Conservation (phyloP, 2,797 vertebrate species). For the Etheostoma perlongum region DNA sequence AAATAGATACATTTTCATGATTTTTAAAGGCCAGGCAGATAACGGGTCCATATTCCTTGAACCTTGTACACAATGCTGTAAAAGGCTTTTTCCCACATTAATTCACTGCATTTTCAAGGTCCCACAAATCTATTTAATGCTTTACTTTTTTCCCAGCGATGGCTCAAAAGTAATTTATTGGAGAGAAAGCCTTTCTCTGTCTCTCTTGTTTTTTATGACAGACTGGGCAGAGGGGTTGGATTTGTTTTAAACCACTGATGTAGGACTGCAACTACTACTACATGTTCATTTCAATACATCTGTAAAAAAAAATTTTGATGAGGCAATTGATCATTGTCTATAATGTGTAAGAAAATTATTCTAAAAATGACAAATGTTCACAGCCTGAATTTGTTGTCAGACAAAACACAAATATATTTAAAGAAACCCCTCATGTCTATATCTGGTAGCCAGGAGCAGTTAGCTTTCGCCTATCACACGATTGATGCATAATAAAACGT, state of each 20-base stretch:
- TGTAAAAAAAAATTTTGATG: background rate
- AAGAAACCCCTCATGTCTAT: background rate
- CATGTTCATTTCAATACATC: background rate
- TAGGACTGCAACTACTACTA: background rate
- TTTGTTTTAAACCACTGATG: background rate
- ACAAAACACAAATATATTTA: too few species aligned
- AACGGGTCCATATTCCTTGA: background rate
- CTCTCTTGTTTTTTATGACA: background rate
- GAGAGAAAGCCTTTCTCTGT: background rate
- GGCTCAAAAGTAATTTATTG: background rate
- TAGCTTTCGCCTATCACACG: background rate
- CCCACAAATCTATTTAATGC: background rate
- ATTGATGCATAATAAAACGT: constrained; percentile 11
- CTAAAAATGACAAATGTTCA: background rate
- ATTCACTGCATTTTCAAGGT: background rate
- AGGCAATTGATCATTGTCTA: background rate
- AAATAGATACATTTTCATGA: background rate
- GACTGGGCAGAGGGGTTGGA: background rate
- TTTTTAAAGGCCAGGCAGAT: background rate
- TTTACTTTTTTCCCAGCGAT: background rate
- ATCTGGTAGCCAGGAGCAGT: background rate
- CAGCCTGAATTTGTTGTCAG: background rate
- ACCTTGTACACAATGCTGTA: background rate
- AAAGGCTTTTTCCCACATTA: background rate
- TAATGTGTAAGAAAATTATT: background rate